Percentiles rank a stretch among this genome's conserved stretches.
phyloP scores from a whole-genome alignment of 1,140 invertebrate species.

The Aphidius ervi region DNA sequence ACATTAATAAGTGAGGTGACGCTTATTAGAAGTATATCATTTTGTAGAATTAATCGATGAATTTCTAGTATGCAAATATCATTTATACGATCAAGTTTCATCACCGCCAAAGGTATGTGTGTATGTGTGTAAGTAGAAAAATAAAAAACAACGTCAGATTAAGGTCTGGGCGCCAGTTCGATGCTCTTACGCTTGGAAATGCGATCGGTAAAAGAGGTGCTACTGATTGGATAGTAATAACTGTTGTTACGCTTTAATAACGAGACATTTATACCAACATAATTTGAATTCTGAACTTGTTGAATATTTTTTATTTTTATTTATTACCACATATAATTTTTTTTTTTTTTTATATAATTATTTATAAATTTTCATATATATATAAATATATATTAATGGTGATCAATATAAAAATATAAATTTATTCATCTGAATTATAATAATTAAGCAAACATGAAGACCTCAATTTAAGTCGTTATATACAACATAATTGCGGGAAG shows the following conservation, averaged over 20 bases:
- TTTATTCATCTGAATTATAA: no score
- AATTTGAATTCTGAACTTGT: constrained; percentile 19
- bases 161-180: neutral
- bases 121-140: constrained; percentile 3
- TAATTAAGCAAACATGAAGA: no score
- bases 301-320: neutral
- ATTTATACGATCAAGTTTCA: constrained; percentile 23
- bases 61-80: constrained; percentile 29
- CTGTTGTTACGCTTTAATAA: constrained; percentile 24
- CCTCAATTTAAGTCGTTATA: no score
- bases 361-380: no score
- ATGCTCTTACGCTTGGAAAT: neutral
- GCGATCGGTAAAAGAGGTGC: neutral
- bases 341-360: no score
- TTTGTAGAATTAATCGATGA: constrained; percentile 18
- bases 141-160: neutral
- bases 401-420: no score
- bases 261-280: constrained; percentile 15
- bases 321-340: no score
- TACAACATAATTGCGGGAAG: no score
- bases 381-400: no score
- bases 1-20: constrained; percentile 26
- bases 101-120: neutral
- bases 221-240: constrained; percentile 26
- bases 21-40: constrained; percentile 17